phyloP scores from a whole-genome alignment of 2,113 vertebrate genomes.

The Meles meles region DNA sequence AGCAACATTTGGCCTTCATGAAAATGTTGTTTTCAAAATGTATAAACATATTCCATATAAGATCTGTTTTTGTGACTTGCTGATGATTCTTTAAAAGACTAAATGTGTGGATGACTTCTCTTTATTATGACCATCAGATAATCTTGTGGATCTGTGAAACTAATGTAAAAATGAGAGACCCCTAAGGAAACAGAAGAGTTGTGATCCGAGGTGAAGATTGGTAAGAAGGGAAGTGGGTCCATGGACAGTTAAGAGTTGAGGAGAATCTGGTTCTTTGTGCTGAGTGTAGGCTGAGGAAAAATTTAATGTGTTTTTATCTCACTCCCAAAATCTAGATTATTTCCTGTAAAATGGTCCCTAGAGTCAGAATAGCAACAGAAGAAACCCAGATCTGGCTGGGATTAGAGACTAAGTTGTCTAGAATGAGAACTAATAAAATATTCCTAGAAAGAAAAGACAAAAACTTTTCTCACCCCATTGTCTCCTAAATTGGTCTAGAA shows the following conservation, averaged over 20 bases:
- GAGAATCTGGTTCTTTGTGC: neutral
- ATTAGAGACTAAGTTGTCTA: neutral
- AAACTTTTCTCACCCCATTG: neutral
- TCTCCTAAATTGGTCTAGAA: neutral
- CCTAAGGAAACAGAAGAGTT: neutral
- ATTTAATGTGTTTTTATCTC: neutral
- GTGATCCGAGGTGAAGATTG: neutral
- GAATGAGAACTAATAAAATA: neutral
- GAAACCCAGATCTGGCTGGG: neutral
- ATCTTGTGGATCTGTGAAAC: neutral
- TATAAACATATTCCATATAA: neutral
- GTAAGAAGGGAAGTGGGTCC: neutral
- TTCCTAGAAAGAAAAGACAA: neutral
- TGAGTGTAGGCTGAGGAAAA: neutral
- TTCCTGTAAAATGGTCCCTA: neutral
- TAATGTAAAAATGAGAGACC: neutral
- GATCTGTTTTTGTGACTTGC: neutral
- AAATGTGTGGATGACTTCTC: neutral
- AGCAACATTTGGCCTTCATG: neutral
- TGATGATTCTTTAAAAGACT: neutral
- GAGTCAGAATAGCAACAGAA: neutral
- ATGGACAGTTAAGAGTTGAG: neutral
- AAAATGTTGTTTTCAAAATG: neutral
- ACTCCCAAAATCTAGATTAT: rapidly evolving
- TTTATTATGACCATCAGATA: neutral